Percentiles rank a stretch among this genome's conserved stretches.
These are phyloP conservation scores for Drosophila prostipennis DNA, from an alignment of 2,888 invertebrate genomes.

Conservation along the genomic window DNA sequence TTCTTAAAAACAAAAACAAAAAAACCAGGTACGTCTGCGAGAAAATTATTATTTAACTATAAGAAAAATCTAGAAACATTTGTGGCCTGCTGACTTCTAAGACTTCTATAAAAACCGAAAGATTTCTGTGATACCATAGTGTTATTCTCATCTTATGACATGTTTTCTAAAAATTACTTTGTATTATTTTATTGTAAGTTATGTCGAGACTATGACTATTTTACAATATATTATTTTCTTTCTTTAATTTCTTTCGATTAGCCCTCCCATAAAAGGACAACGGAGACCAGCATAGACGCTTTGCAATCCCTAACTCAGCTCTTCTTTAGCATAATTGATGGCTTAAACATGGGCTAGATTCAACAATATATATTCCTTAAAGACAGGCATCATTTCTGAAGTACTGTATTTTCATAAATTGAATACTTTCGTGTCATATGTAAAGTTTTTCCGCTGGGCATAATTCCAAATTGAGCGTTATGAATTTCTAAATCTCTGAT, in stretches of 20 bases:
- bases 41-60: background rate
- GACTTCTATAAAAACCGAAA: background rate
- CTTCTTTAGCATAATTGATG: background rate
- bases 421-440: too few relatives aligned
- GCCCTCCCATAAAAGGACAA: conserved; percentile 7
- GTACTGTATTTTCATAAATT: background rate
- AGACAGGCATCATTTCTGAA: background rate
- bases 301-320: conserved; percentile 10
- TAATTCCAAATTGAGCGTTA: background rate
- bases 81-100: too few relatives aligned
- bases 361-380: background rate
- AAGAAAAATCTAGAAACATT: too few relatives aligned
- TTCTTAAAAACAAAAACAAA: background rate
- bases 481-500: background rate
- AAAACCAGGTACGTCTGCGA: background rate
- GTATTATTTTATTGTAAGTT: background rate
- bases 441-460: too few relatives aligned
- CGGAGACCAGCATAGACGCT: conserved; percentile 2
- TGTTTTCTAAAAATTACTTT: too few relatives aligned
- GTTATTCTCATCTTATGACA: too few relatives aligned
- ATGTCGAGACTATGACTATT: background rate
- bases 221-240: background rate
- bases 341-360: background rate
- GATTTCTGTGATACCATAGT: background rate
- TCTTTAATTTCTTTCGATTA: background rate